phyloP scores from a whole-genome alignment of 2,888 invertebrate species.

The Drosophila pegasa region DNA sequence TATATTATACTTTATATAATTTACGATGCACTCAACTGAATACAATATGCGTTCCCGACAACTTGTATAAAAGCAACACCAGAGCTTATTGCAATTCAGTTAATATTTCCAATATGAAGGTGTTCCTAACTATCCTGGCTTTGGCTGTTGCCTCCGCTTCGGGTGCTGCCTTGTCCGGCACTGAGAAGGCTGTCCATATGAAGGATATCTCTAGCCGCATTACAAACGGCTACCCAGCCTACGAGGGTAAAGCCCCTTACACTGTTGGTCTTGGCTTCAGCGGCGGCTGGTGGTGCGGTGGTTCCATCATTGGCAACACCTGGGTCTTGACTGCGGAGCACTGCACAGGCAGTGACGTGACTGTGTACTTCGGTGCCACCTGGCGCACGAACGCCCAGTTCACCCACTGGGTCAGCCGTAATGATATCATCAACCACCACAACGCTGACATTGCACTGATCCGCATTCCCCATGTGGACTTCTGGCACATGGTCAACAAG shows the following conservation, averaged over 20 bases:
- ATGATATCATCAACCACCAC: slow-evolving; percentile 57
- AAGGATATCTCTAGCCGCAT: slow-evolving; percentile 54
- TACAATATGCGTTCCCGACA: slow-evolving; percentile 4
- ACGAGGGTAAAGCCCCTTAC: slow-evolving; percentile 71
- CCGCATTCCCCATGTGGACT: slow-evolving; percentile 63
- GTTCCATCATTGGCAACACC: slow-evolving; percentile 72
- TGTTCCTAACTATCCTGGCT: slow-evolving; percentile 50
- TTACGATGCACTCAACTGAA: slow-evolving; percentile 1
- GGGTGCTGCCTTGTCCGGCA: slow-evolving; percentile 2
- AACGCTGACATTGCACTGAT: slow-evolving; percentile 62
- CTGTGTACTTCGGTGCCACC: slow-evolving; percentile 64
- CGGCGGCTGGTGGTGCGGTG: slow-evolving; percentile 72
- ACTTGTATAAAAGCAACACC: slow-evolving; percentile 1
- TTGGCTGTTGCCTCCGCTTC: slow-evolving; percentile 51
- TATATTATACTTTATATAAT: background rate
- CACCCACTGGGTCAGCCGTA: slow-evolving; percentile 59
- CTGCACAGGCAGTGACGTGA: slow-evolving; percentile 66
- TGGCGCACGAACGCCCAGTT: slow-evolving; percentile 63
- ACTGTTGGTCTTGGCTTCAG: slow-evolving; percentile 74
- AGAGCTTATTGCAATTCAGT: background rate
- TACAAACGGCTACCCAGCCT: slow-evolving; percentile 64
- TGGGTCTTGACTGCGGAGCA: slow-evolving; percentile 80
- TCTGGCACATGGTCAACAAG: slow-evolving; percentile 49
- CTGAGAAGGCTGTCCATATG: slow-evolving; percentile 10
- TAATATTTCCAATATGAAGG: slow-evolving; percentile 51